Evolutionary conservation across 2,888 invertebrate species (phyloP), one percentile per base, ranked within the genome.

Genomic region (Carpatolechia fugitivella): DNA sequence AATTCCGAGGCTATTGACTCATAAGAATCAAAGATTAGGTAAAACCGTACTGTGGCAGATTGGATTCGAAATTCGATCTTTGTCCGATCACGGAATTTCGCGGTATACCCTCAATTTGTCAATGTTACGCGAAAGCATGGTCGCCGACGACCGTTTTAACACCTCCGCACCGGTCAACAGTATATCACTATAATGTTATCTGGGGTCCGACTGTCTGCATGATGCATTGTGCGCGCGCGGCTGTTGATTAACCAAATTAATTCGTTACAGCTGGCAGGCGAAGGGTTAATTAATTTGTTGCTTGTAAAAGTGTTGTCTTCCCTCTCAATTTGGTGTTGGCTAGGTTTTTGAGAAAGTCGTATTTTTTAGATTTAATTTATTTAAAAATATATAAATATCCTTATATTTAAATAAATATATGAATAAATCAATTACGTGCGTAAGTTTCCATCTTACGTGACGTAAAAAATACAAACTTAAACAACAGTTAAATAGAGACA

Each of bases 131-230:
- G 60, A 72, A 41, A 50, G 40, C 41, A 13, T 29, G 30, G 13
- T 36, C 3, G 40, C 55, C 69, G 60, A 63, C 63, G 20, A 56
- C 56, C 66, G 69, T 80, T 79, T 80, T 77, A 72, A 75, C 76
- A 78, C 76, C 74, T 74, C 71, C 63, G 63, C 78, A 78, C 80
- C 66, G 80, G 79, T 61, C 68, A 68, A 63, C 68, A 81, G 77
- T 88, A 86, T 83, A 88, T 88, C 87, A 89, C 79, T 72, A 74
- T 80, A 82, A 81, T 82, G 85, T 83, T 87, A 87, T 87, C 86
- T n/a, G 76, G 69, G 69, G 51, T 14, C 52, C 38, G 74, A 76
- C 85, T 85, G 88, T 88, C 89, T 52, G 24, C 63, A 69, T 88
- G 89, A 89, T 85, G 73, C 81, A 89, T 88, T 76, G 89, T 85